A percentile compares a stretch with the other conserved stretches of the same genome.
These are phyloP conservation scores for Polyergus mexicanus DNA, from an alignment of 1,140 invertebrate species.

Conservation along the genomic window DNA sequence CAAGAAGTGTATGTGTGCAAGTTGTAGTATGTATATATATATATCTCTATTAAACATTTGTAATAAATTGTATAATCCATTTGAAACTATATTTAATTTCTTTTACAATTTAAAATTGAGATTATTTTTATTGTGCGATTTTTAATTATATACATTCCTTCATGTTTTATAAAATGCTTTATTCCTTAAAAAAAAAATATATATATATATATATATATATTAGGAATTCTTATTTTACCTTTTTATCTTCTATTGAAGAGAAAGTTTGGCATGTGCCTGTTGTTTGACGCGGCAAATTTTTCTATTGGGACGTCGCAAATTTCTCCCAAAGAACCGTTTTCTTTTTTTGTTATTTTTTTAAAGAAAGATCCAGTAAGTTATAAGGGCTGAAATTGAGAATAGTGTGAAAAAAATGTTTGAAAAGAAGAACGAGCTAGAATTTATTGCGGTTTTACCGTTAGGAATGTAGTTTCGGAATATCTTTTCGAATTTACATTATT, in stretches of 20 bases:
- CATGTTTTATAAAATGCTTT: background rate
- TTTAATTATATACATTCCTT: background rate
- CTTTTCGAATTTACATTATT: too few relatives aligned
- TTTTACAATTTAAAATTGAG: conserved; percentile 17
- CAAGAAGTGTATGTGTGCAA: conserved; percentile 45
- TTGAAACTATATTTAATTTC: conserved; percentile 45
- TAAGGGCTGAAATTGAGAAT: too few relatives aligned
- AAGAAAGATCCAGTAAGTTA: too few relatives aligned
- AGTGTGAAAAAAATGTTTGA: too few relatives aligned
- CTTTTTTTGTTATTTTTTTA: too few relatives aligned
- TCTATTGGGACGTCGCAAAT: too few relatives aligned
- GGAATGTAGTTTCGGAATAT: too few relatives aligned
- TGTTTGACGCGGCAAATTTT: too few relatives aligned
- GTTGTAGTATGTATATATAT: conserved; percentile 40
- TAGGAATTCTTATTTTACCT: background rate
- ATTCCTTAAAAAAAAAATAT: background rate
- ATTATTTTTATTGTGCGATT: background rate
- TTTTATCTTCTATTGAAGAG: background rate
- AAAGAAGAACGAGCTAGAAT: too few relatives aligned
- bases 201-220: background rate
- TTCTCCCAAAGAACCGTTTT: too few relatives aligned
- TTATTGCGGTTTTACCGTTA: too few relatives aligned
- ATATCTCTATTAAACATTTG: conserved; percentile 40
- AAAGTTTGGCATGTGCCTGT: too few relatives aligned
- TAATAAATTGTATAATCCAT: conserved; percentile 56